Base-by-base conservation (phyloP, 2,888 invertebrate genomes). In the Himalopsyche anomala region DNA sequence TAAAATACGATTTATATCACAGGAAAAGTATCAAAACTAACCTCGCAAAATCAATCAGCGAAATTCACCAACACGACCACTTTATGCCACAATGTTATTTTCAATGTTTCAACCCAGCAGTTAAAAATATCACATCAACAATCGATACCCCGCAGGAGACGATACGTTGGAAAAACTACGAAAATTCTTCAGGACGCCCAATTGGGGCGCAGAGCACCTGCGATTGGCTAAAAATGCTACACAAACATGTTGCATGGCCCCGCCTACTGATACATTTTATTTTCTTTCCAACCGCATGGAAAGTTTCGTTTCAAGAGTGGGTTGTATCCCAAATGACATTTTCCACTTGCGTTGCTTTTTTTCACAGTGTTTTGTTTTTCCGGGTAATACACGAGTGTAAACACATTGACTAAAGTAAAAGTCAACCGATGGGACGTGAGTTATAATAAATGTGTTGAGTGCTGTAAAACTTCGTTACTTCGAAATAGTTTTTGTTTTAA, bases 41-140 rank as follows among this genome's bases (percentile, higher is more conserved):
- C 62, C 62, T 62, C 19, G 62, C 62, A 62, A 62, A 62, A 62
- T 62, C 62, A 62, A 62, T 62, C 62, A 62, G 62, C 62, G 11
- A 62, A 62, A 19, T 28, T 19, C 62, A 62, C 62, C 6, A 9
- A 28, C 62, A 62, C 62, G 62, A 62, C 62, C 62, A 62, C 62
- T 62, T 62, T 62, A 62, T 6, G 28, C 62, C 62, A 28, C 19
- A 62, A 83, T 42, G 85, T 85, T 79, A 82, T 82, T 82, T 82
- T 74, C 79, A 80, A 82, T 85, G 85, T 85, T 85, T 85, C 85
- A 85, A 85, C 81, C 54, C 51, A 12, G 45, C 56, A 54, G n/a
- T 62, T 19, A 62, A 62, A 62, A 62, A 62, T 62, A 62, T 62
- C 62, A 62, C 62, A 62, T 62, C 62, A 62, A 62, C 62, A 62